Conservation (phyloP, 2,888 invertebrate species). For the Tetragonula carbonaria region DNA sequence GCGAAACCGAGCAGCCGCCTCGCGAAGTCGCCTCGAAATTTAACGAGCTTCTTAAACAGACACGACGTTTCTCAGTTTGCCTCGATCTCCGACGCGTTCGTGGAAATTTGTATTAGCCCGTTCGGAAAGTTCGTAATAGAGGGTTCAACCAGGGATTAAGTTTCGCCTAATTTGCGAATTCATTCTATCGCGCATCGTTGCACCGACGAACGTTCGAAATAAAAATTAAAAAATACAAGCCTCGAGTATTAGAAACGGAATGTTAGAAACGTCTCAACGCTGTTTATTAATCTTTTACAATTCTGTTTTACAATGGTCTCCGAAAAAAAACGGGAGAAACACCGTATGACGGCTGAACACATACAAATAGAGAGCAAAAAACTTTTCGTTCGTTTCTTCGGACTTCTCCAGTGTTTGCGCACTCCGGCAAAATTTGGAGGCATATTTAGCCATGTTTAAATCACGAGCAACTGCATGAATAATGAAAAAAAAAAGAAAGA, state of each 20-base stretch:
- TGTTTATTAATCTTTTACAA: background rate
- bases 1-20: constrained; percentile 43
- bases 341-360: background rate
- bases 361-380: constrained; percentile 8
- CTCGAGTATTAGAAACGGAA: too few relatives aligned
- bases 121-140: background rate
- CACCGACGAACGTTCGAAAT: too few relatives aligned
- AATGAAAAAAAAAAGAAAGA: constrained; percentile 1
- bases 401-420: background rate
- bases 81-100: background rate
- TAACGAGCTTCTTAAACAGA: constrained; percentile 51
- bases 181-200: too few relatives aligned
- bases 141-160: background rate
- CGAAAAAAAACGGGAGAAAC: background rate
- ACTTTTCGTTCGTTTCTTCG: background rate
- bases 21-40: constrained; percentile 49
- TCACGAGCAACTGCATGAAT: background rate
- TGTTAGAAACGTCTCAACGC: too few relatives aligned
- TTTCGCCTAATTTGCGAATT: too few relatives aligned
- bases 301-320: background rate
- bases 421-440: background rate
- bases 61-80: background rate
- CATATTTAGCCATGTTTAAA: constrained; percentile 7
- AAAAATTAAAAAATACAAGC: too few relatives aligned
- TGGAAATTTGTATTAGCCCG: background rate